Conservation (phyloP, 2,797 vertebrate genomes). For the Euphonia xanthogaster region DNA sequence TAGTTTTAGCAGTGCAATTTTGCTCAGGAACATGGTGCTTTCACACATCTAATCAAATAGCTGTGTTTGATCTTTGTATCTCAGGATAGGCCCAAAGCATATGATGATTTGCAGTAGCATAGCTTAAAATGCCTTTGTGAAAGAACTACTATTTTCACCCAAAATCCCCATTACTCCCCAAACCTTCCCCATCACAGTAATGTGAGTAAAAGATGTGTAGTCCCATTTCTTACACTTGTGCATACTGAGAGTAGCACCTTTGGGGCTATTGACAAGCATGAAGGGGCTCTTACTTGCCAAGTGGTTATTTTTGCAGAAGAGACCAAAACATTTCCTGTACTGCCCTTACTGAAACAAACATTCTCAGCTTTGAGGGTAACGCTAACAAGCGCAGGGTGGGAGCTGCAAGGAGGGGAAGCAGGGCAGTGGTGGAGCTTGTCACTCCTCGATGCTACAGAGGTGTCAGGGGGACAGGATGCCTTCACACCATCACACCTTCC, state of each 20-base stretch:
- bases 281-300: not conserved
- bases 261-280: not conserved
- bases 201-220: not conserved
- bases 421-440: not conserved
- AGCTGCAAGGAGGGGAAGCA: not conserved
- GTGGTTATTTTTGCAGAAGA: not conserved
- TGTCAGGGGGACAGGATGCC: not conserved
- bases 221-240: not conserved
- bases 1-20: not conserved
- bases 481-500: not conserved
- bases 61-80: not conserved
- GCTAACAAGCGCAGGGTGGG: not conserved
- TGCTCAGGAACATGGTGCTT: not conserved
- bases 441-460: not conserved
- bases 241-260: not conserved
- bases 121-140: not conserved
- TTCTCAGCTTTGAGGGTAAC: not conserved
- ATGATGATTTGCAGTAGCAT: not conserved
- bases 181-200: not conserved
- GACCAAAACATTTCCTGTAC: not conserved
- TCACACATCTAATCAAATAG: not conserved
- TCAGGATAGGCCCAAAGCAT: not conserved
- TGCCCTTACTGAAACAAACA: not conserved
- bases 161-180: rapidly evolving
- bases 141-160: not conserved